Base-by-base conservation (phyloP, 1,140 invertebrate species). In the Hormaphis cornu region DNA sequence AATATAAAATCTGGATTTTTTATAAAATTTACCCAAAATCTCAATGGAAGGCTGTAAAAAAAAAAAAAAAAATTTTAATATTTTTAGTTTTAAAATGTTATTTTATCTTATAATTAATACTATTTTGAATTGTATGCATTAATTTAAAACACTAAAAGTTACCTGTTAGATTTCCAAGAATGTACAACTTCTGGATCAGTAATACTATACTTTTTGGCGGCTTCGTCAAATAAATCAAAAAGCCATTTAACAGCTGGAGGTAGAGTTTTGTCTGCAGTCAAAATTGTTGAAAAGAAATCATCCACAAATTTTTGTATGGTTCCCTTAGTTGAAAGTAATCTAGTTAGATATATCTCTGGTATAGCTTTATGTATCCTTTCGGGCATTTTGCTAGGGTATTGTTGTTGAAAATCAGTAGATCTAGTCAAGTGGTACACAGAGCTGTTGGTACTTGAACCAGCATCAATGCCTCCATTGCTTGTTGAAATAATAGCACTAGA, bases 1-100 rank as follows among this genome's bases (percentile, higher is more conserved):
- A 97, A 95, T 77, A 97, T 92, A 77, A 95, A 95, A 79, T 97
- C 91, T 8, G 95, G 93, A 83, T 96, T 96, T 79, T 96, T 97
- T 69, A 97, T 94, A 73, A 97, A 91, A 80, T 96, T 96, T 16
- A 96, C 91, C 95, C 95, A 97, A 82, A 97, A 96, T 74, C 94
- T 83, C 53, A 97, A 81, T 42, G 93, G 92, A 76, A 95, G 84
- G 81, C 92, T 92, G 74, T 70, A 79, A 71, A 44, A 40, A 33
- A 24, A 35, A 50, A 3, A 26, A 44, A 5, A 16, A 44, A 5
- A 44, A 44, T 18, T 16, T 44, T 6, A 33, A 33, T 9, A 33
- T 33, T 9, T 33, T 6, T 33, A 33, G 9, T 33, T 33, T 33
- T 33, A 33, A 18, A 33, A 33, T 22, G 16, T 26, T 50, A 28